Conservation (phyloP, 2,888 invertebrate genomes). For the Macrophya alboannulata region DNA sequence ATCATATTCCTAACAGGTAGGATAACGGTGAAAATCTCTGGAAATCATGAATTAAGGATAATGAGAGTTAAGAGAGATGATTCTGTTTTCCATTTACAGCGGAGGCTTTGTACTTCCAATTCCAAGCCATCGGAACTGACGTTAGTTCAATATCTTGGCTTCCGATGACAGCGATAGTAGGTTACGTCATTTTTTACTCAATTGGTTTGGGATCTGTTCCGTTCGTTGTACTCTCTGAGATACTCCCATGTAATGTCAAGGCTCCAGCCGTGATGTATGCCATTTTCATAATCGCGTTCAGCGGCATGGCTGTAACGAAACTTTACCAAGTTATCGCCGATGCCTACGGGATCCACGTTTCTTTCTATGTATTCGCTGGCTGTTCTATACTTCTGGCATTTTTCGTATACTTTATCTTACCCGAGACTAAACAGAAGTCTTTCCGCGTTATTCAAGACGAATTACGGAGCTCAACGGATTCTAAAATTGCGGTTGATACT, state of each 20-base stretch:
- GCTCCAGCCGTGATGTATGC: constrained; percentile 14
- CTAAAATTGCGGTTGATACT: neutral
- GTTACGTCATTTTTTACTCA: constrained; percentile 24
- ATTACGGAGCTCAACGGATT: neutral
- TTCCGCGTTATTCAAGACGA: constrained; percentile 62
- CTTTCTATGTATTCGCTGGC: constrained; percentile 60
- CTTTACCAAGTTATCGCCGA: constrained; percentile 57
- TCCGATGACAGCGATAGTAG: constrained; percentile 48
- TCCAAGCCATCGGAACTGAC: neutral
- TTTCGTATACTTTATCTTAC: constrained; percentile 56
- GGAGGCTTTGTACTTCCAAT: constrained; percentile 30
- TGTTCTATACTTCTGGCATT: constrained; percentile 38
- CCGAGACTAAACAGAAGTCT: constrained; percentile 64
- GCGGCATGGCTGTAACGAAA: constrained; percentile 43
- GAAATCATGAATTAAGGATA: neutral
- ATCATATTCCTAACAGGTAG: constrained; percentile 40
- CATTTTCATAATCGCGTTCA: neutral
- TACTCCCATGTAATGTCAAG: constrained; percentile 62
- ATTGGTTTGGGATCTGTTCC: constrained; percentile 61
- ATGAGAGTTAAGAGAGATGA: neutral
- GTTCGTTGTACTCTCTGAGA: constrained; percentile 60
- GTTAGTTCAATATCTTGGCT: neutral
- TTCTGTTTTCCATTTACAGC: constrained; percentile 10
- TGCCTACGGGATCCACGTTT: constrained; percentile 45
- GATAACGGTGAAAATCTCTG: neutral